Percentiles rank a stretch among this genome's conserved stretches.
Evolutionary conservation across 2,888 invertebrate species (phyloP).

Genomic region (Hesperia comma): DNA sequence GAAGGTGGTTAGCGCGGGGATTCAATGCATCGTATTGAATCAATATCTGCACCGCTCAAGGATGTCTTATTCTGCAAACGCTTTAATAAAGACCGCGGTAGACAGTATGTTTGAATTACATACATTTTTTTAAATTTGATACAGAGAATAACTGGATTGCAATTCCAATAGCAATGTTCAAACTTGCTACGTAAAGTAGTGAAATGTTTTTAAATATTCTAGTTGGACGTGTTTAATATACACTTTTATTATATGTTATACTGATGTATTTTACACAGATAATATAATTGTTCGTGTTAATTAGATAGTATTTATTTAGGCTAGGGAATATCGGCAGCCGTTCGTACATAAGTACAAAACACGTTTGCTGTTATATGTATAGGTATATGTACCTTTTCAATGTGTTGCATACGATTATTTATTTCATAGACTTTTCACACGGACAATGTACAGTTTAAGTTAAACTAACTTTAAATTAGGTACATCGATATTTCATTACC

Average conservation of each 20-base stretch:
- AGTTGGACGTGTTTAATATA: slow-evolving; percentile 19
- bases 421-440: slow-evolving; percentile 15
- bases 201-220: background rate
- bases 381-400: background rate
- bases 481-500: too few species aligned
- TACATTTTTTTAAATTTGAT: too few species aligned
- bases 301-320: slow-evolving; percentile 22
- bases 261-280: slow-evolving; percentile 22
- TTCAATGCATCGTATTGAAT: background rate
- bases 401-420: background rate
- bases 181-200: background rate
- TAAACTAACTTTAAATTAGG: too few species aligned
- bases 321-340: background rate
- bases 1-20: background rate
- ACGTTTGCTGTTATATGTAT: slow-evolving; percentile 3
- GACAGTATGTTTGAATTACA: too few species aligned
- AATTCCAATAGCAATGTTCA: background rate
- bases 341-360: slow-evolving; percentile 26
- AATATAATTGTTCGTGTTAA: slow-evolving; percentile 11
- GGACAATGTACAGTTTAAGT: background rate
- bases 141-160: too few species aligned
- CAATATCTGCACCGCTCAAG: too few species aligned
- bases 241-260: slow-evolving; percentile 20
- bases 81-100: background rate
- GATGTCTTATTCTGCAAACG: background rate